Percentiles rank a stretch among this genome's conserved stretches.
Conservation (phyloP, 2,113 vertebrate genomes). For the Rousettus leschenaultii region DNA sequence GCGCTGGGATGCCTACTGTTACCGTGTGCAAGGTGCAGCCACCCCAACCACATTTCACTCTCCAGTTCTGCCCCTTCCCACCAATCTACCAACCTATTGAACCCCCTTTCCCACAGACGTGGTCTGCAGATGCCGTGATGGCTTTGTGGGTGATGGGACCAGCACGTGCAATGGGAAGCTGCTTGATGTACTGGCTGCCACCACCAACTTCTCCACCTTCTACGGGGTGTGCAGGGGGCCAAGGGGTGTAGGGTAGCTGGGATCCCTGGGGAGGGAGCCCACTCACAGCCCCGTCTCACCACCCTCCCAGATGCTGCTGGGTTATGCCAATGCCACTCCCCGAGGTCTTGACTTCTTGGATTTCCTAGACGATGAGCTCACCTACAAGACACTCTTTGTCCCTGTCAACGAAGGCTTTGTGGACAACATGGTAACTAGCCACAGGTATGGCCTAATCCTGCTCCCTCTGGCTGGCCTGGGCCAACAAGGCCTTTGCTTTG, state of each 20-base stretch:
- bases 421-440: constrained; percentile 84
- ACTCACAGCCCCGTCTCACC: background rate
- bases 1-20: constrained; percentile 94
- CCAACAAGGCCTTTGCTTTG: background rate
- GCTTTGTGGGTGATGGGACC: constrained; percentile 89
- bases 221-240: constrained; percentile 83
- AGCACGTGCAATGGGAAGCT: constrained; percentile 90
- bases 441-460: accelerated
- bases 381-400: constrained; percentile 91
- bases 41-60: no score
- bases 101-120: constrained; percentile 83
- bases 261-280: background rate
- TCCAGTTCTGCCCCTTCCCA: background rate
- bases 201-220: constrained; percentile 89
- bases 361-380: constrained; percentile 85
- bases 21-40: constrained; percentile 84
- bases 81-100: background rate
- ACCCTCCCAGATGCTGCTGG: constrained; percentile 85
- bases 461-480: background rate
- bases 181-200: constrained; percentile 85
- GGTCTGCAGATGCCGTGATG: constrained; percentile 84
- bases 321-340: constrained; percentile 83
- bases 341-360: constrained; percentile 86
- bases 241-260: background rate
- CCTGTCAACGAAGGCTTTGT: constrained; percentile 90